A percentile compares a stretch with the other conserved stretches of the same genome.
Conservation (phyloP, 2,888 invertebrate species). For the Agapostemon virescens region DNA sequence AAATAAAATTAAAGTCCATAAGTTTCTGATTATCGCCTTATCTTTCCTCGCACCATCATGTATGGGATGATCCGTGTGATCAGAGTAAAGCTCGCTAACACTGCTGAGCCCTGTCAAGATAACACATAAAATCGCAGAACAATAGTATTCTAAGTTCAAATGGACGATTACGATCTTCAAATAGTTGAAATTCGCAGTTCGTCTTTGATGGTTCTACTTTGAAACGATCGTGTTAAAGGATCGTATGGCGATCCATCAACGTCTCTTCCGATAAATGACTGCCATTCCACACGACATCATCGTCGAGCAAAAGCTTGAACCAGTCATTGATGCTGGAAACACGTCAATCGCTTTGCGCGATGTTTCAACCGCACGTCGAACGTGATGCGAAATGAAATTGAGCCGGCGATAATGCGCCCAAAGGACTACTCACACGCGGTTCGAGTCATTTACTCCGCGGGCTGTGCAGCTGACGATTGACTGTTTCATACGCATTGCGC, state of each 20-base stretch:
- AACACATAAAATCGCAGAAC: too few species aligned
- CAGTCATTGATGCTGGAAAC: too few species aligned
- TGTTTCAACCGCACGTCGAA: conserved; percentile 6
- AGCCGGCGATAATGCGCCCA: neutral
- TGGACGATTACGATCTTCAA: neutral
- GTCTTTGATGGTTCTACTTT: neutral
- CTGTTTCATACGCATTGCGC: conserved; percentile 24
- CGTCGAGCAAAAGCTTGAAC: neutral
- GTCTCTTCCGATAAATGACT: neutral
- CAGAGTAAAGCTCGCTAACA: too few species aligned
- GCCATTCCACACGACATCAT: neutral
- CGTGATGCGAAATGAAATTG: conserved; percentile 22
- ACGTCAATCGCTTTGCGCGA: neutral
- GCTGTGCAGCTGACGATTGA: conserved; percentile 39
- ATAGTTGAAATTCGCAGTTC: neutral
- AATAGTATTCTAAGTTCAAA: neutral
- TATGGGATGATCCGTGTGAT: too few species aligned
- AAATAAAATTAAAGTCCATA: too few species aligned
- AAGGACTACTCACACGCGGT: conserved; percentile 11
- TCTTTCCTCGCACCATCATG: too few species aligned
- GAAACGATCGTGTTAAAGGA: neutral
- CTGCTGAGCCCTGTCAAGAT: too few species aligned
- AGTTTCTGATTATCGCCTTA: too few species aligned
- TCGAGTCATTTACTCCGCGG: conserved; percentile 39
- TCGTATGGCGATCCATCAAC: neutral